phyloP scores from a whole-genome alignment of 2,797 vertebrate species.

The Sebastiscus tertius region DNA sequence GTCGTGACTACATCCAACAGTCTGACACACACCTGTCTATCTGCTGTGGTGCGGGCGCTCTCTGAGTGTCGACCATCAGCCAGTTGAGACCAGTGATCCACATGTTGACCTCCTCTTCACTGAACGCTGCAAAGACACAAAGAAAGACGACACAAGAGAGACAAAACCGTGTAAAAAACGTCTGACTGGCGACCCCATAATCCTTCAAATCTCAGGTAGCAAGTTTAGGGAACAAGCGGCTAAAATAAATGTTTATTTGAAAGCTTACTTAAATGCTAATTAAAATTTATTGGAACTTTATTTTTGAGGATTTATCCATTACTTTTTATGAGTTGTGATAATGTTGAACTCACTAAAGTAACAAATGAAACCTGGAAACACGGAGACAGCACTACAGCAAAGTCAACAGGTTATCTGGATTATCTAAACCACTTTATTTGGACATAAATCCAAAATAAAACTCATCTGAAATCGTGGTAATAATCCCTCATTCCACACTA shows the following conservation, averaged over 20 bases:
- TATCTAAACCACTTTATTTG: not conserved
- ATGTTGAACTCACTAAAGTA: not conserved
- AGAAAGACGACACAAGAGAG: not conserved
- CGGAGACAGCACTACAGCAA: not conserved
- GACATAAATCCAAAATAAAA: not conserved
- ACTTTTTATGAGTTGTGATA: not conserved
- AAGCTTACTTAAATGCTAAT: not conserved
- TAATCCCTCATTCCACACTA: not conserved
- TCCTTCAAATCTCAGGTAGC: not conserved
- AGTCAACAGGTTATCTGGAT: not conserved
- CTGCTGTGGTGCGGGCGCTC: conserved; percentile 84
- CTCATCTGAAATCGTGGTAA: not conserved
- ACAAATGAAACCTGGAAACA: not conserved
- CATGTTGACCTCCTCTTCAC: conserved; percentile 88
- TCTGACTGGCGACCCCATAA: not conserved
- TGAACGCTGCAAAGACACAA: conserved; percentile 81
- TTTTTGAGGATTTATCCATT: not conserved
- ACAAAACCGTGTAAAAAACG: not conserved
- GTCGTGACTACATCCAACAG: not conserved
- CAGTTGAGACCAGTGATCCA: conserved; percentile 88
- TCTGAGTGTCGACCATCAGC: conserved; percentile 85
- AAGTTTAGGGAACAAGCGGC: not conserved
- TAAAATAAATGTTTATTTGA: not conserved
- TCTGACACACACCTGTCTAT: conserved; percentile 80
- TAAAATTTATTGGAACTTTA: not conserved